Percentiles rank a stretch among this genome's conserved stretches.
phyloP scores from a whole-genome alignment of 2,888 invertebrate species.

The Himalopsyche kuldschensis region DNA sequence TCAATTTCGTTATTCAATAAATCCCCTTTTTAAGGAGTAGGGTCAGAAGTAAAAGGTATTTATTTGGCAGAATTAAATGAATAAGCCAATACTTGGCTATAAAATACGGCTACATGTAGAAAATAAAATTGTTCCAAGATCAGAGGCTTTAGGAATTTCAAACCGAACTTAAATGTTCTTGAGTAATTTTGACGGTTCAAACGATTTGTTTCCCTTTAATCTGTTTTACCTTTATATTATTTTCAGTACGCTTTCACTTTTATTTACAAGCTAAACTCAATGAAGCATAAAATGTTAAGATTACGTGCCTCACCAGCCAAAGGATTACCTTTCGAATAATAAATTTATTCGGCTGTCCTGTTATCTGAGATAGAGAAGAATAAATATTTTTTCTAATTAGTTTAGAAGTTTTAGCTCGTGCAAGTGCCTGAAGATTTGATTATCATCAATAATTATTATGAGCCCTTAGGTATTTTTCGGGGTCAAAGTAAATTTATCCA shows the following conservation, averaged over 20 bases:
- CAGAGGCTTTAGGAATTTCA: background rate
- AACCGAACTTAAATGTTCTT: constrained; percentile 3
- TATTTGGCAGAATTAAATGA: no score
- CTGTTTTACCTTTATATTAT: constrained; percentile 17
- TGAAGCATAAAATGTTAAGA: constrained; percentile 33
- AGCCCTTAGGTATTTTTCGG: background rate
- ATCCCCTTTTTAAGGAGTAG: no score
- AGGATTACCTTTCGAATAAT: constrained; percentile 10
- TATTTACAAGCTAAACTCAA: constrained; percentile 29
- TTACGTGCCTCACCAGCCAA: constrained; percentile 19
- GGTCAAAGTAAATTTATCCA: background rate
- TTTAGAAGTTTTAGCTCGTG: background rate
- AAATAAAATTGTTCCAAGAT: background rate
- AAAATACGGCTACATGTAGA: background rate
- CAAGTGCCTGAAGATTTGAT: background rate
- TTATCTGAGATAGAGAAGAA: background rate
- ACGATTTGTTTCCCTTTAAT: constrained; percentile 24
- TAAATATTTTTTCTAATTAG: background rate
- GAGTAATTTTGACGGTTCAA: constrained; percentile 28
- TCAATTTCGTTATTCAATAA: no score
- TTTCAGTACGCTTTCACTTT: constrained; percentile 15
- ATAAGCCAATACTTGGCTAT: no score
- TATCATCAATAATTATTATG: background rate
- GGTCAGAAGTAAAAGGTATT: no score
- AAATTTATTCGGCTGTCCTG: constrained; percentile 24